Percentiles rank a stretch among this genome's conserved stretches.
These are phyloP conservation scores for Belgica antarctica DNA, from an alignment of 2,888 invertebrate genomes.

Conservation along the genomic window DNA sequence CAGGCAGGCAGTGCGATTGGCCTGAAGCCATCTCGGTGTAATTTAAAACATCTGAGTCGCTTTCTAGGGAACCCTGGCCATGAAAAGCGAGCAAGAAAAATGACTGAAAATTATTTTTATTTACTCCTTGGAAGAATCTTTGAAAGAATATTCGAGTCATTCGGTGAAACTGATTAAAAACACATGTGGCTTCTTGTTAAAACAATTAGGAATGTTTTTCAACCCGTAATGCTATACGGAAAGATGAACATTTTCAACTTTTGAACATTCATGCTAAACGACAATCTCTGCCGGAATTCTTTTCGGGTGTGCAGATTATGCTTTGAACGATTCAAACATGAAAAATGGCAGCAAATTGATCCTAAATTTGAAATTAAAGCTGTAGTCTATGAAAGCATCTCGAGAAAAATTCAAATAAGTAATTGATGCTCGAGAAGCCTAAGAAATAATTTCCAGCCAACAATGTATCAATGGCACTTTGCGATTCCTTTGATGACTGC, in stretches of 20 bases:
- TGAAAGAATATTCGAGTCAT: slow-evolving; percentile 14
- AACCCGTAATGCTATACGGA: not conserved
- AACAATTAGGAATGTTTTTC: slow-evolving; percentile 38
- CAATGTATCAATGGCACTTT: not conserved
- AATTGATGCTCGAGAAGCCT: not conserved
- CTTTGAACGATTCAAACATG: not conserved
- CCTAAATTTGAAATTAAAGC: not conserved
- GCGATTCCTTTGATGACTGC: not conserved
- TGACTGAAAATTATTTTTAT: not conserved
- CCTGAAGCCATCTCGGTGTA: slow-evolving; percentile 11
- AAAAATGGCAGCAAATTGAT: not conserved
- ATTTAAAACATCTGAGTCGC: slow-evolving; percentile 17
- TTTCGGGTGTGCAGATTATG: too few relatives aligned
- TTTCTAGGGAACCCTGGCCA: slow-evolving; percentile 6
- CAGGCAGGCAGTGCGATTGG: not conserved
- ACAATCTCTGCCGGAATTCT: too few relatives aligned
- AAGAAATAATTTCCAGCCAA: not conserved
- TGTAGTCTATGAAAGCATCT: not conserved
- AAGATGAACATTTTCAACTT: not conserved
- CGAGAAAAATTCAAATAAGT: too few relatives aligned
- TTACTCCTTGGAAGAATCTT: not conserved
- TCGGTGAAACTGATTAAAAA: slow-evolving; percentile 42
- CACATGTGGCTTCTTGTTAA: slow-evolving; percentile 44
- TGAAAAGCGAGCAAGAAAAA: slow-evolving; percentile 19
- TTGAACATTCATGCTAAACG: not conserved